Evolutionary conservation across 2,888 invertebrate species (phyloP).

Genomic region (Dusona sp.): DNA sequence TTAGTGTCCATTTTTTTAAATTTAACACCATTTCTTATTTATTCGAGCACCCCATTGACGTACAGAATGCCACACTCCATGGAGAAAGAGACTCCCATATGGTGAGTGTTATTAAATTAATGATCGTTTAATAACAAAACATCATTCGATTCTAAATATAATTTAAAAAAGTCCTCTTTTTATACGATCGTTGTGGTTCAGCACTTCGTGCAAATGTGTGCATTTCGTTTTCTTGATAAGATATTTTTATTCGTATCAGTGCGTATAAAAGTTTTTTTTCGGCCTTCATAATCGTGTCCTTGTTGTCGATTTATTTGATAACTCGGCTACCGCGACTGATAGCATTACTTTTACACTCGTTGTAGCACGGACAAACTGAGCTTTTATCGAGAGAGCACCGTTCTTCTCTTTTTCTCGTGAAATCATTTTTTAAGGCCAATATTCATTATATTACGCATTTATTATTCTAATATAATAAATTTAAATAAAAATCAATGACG

Average conservation of each 20-base stretch:
- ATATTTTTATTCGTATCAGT: neutral
- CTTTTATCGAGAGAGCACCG: conserved; percentile 47
- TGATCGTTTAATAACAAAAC: neutral
- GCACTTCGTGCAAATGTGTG: neutral
- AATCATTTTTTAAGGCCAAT: neutral
- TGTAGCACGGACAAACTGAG: conserved; percentile 1
- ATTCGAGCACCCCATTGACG: neutral
- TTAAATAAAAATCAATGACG: neutral
- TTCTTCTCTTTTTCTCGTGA: neutral
- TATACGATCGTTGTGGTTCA: neutral
- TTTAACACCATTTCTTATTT: neutral
- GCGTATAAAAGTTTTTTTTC: conserved; percentile 2
- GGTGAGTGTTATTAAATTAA: neutral
- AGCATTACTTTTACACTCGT: conserved; percentile 39
- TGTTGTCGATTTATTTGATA: conserved; percentile 46
- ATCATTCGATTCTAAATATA: neutral
- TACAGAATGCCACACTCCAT: conserved; percentile 8
- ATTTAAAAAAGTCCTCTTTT: neutral
- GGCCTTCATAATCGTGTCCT: conserved; percentile 52
- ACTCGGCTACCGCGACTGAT: conserved; percentile 48
- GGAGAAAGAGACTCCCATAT: neutral
- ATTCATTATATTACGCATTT: neutral
- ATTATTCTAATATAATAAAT: neutral
- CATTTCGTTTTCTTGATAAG: neutral
- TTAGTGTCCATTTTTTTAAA: neutral